Conservation (phyloP, 2,113 vertebrate species). For the Caracal caracal region DNA sequence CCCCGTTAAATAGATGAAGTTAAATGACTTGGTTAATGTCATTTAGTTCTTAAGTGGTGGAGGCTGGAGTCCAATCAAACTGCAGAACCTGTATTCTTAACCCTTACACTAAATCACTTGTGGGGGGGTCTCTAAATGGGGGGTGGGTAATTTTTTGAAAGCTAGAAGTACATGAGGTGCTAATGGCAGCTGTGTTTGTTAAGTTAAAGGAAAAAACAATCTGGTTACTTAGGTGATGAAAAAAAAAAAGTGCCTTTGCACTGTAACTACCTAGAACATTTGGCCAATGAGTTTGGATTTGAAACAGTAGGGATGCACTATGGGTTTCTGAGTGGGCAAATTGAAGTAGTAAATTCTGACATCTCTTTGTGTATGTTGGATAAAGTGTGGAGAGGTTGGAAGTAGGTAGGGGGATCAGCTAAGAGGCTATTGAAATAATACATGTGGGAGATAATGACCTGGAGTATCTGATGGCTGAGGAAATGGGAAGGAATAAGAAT, state of each 20-base stretch:
- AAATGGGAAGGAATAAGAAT: conserved; percentile 38
- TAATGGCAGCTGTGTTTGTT: conserved; percentile 9
- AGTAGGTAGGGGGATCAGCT: conserved; percentile 59
- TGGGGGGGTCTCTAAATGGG: neutral
- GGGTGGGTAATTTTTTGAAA: conserved; percentile 37
- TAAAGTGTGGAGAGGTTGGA: conserved; percentile 59
- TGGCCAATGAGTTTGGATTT: conserved; percentile 51
- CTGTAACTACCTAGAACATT: conserved; percentile 39
- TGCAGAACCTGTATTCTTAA: neutral
- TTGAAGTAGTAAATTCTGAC: conserved; percentile 54
- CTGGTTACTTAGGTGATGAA: neutral
- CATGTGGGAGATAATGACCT: conserved; percentile 33
- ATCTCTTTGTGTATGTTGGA: conserved; percentile 57
- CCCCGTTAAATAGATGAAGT: conserved; percentile 8
- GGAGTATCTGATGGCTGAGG: conserved; percentile 34
- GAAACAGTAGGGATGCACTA: conserved; percentile 35
- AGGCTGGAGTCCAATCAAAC: conserved; percentile 14
- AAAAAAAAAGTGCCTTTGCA: neutral
- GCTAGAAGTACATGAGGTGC: neutral
- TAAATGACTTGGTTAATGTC: conserved; percentile 46
- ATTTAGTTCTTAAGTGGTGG: conserved; percentile 20
- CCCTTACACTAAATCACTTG: neutral
- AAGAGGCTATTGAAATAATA: conserved; percentile 69
- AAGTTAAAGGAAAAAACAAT: conserved; percentile 17
- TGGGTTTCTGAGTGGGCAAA: conserved; percentile 61